Percentiles rank a stretch among this genome's conserved stretches.
These are phyloP conservation scores for Calephelis nemesis DNA, from an alignment of 1,140 invertebrate genomes.

Conservation along the genomic window DNA sequence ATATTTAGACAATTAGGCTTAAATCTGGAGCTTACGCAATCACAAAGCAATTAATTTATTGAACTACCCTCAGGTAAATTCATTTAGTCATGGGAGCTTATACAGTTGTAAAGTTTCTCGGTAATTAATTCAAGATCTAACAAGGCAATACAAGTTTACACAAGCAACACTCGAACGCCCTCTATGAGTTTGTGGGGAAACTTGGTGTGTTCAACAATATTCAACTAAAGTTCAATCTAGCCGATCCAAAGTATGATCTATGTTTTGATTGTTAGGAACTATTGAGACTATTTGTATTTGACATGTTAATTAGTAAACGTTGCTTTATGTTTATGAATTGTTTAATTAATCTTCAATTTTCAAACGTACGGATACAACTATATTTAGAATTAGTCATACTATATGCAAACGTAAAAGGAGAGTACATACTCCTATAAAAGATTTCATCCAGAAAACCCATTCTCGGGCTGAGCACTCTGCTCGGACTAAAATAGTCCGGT, in stretches of 20 bases:
- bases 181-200: not conserved
- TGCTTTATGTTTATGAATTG: not conserved
- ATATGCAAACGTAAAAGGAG: too few species aligned
- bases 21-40: too few species aligned
- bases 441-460: too few species aligned
- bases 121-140: conserved; percentile 8
- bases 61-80: too few species aligned
- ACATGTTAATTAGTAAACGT: conserved; percentile 2
- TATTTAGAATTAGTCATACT: too few species aligned
- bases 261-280: conserved; percentile 9
- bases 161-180: conserved; percentile 2
- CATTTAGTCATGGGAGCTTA: too few species aligned
- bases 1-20: too few species aligned
- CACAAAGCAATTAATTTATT: too few species aligned
- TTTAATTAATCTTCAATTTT: not conserved
- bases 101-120: not conserved
- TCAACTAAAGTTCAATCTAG: conserved; percentile 6
- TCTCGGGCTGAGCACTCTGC: too few species aligned
- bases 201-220: not conserved
- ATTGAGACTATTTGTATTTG: conserved; percentile 11
- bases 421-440: too few species aligned
- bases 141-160: conserved; percentile 7
- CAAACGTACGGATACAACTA: not conserved
- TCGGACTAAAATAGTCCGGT: too few species aligned
- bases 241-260: not conserved